Evolutionary conservation across 1,140 invertebrate species (phyloP).

Genomic region (Aphelenchoides besseyi): DNA sequence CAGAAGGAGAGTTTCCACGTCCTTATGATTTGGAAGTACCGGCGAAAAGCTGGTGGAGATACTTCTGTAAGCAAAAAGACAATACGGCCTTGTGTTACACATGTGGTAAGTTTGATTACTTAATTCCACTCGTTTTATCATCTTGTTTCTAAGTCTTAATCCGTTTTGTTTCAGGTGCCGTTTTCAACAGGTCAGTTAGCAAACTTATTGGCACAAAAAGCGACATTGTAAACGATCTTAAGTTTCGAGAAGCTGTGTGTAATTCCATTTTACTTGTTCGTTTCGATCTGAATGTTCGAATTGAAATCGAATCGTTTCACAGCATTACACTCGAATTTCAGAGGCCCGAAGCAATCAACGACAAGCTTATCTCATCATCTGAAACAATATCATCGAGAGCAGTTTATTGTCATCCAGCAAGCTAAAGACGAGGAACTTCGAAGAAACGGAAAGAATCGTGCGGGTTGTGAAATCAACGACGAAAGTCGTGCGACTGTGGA

Average conservation of each 20-base stretch:
- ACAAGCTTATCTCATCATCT: slow-evolving; percentile 27
- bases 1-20: slow-evolving; percentile 14
- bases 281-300: neutral
- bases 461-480: no score
- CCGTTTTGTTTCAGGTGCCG: slow-evolving; percentile 22
- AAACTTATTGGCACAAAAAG: no score
- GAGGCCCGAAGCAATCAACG: slow-evolving; percentile 32
- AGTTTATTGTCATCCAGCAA: slow-evolving; percentile 28
- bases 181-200: slow-evolving; percentile 38
- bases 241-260: no score
- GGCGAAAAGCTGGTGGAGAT: slow-evolving; percentile 31
- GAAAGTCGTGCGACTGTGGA: no score
- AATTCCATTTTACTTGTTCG: no score
- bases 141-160: no score
- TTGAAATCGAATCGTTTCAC: no score
- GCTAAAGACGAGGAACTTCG: slow-evolving; percentile 32
- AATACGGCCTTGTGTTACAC: slow-evolving; percentile 33
- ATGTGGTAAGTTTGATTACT: slow-evolving; percentile 15
- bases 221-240: no score
- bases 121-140: slow-evolving; percentile 10
- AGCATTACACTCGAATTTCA: no score
- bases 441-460: neutral
- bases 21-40: slow-evolving; percentile 17
- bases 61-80: slow-evolving; percentile 25
- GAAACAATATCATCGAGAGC: slow-evolving; percentile 27